These are phyloP conservation scores for Semicossyphus pulcher DNA, from an alignment of 2,113 vertebrate genomes.

Conservation along the genomic window DNA sequence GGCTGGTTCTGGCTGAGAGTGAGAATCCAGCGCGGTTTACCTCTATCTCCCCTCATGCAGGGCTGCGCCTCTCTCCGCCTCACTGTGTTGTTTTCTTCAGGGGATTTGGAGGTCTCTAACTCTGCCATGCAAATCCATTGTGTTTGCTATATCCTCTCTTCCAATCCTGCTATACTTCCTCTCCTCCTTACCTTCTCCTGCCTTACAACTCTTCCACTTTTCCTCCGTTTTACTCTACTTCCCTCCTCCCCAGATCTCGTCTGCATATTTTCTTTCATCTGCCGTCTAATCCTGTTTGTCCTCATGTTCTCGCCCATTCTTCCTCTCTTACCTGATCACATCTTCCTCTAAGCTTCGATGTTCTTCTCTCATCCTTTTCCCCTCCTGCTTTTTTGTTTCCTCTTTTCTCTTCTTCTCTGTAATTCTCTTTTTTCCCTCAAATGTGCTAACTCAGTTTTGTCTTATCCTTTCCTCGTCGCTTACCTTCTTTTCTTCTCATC, in stretches of 20 bases:
- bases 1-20: conserved; percentile 50
- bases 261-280: conserved; percentile 24
- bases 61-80: conserved; percentile 49
- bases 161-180: conserved; percentile 15
- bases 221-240: neutral
- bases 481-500: neutral
- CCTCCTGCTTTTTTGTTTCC: neutral
- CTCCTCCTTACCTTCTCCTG: conserved; percentile 32
- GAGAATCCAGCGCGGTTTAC: conserved; percentile 55
- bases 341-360: neutral
- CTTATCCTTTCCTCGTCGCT: neutral
- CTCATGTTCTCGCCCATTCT: conserved; percentile 5
- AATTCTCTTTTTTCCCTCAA: neutral
- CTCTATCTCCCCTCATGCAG: conserved; percentile 72
- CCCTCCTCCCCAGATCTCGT: conserved; percentile 1
- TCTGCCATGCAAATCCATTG: conserved; percentile 66
- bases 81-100: conserved; percentile 61
- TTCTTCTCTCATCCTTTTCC: neutral
- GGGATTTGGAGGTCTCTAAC: conserved; percentile 65
- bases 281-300: conserved; percentile 32
- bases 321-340: conserved; percentile 5
- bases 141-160: conserved; percentile 35
- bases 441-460: neutral
- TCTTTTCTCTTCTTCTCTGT: neutral
- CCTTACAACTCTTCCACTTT: conserved; percentile 1